Base-by-base conservation (phyloP, 1,140 invertebrate species). In the Ips typographus region DNA sequence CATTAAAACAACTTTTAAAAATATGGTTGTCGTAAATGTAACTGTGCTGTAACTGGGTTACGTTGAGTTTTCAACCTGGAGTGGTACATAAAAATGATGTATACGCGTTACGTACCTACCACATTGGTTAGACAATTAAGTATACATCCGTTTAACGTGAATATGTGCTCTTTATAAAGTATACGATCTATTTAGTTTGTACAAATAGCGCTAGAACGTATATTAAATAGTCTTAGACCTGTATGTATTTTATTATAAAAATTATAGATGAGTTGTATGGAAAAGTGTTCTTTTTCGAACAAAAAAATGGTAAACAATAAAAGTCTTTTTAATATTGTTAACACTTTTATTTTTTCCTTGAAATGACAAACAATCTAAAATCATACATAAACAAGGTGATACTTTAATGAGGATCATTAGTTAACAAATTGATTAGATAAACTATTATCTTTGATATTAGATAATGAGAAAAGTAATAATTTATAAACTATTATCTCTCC, bases 181-280 rank as follows among this genome's bases (percentile, higher is more conserved):
- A 68, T 68, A 68, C 65, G 65, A 68, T 68, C 38, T 53, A 68
- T n/a, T 67, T 67, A 67, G 65, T 51, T 57, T 67, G 65, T 67
- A 67, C 53, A 67, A 67, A 67, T 57, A 65, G 44, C 42, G 65
- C 58, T 67, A 67, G 65, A 8, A 8, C 6, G 36, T 64, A 64
- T 47, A 53, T 52, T 40, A 41, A 6, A 43, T 43, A 44, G 40
- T 22, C 22, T 52, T 64, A 64, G 60, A 62, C 40, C 22, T 67
- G 65, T 67, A 67, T 49, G 56, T 67, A 59, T 58, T 67, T 67
- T 58, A 51, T 58, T 67, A 59, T 49, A 61, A 44, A 44, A 56
- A 36, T 36, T 7, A 56, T 36, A 36, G n/a, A 61, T 61, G 4
- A 61, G 38, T 61, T 61, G 59, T 61, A 61, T 61, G 41, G 22